Evolutionary conservation across 2,113 vertebrate genomes (phyloP).

Genomic region (Xiphophorus couchianus): DNA sequence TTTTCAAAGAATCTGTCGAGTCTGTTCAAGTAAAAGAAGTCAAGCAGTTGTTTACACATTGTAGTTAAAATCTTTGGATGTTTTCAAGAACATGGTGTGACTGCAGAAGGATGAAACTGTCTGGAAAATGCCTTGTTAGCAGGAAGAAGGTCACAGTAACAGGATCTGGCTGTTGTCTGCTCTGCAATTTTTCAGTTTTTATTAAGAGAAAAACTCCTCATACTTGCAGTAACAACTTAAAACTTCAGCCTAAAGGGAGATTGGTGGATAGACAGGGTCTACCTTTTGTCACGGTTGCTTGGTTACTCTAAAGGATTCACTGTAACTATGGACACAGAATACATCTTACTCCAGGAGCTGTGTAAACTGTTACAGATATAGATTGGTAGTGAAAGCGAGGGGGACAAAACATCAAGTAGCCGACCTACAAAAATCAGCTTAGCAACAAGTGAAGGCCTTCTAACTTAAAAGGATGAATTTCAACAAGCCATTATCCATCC

Average conservation of each 20-base stretch:
- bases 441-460: background rate
- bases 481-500: conserved; percentile 3
- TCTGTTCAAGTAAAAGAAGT: background rate
- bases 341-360: conserved; percentile 39
- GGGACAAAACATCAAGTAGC: background rate
- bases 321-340: conserved; percentile 43
- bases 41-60: background rate
- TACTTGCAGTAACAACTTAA: conserved; percentile 40
- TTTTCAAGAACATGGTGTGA: background rate
- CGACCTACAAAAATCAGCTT: background rate
- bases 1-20: background rate
- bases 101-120: background rate
- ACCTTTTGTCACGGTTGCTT: conserved; percentile 59
- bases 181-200: background rate
- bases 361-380: conserved; percentile 11
- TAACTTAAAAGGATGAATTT: background rate
- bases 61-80: background rate
- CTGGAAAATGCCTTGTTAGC: background rate
- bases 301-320: conserved; percentile 54
- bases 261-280: conserved; percentile 29
- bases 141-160: background rate
- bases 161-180: background rate
- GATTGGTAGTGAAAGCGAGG: conserved; percentile 38
- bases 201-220: background rate
- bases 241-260: conserved; percentile 36